Evolutionary conservation across 2,797 vertebrate genomes (phyloP).

Genomic region (Halcyon leucocephala): DNA sequence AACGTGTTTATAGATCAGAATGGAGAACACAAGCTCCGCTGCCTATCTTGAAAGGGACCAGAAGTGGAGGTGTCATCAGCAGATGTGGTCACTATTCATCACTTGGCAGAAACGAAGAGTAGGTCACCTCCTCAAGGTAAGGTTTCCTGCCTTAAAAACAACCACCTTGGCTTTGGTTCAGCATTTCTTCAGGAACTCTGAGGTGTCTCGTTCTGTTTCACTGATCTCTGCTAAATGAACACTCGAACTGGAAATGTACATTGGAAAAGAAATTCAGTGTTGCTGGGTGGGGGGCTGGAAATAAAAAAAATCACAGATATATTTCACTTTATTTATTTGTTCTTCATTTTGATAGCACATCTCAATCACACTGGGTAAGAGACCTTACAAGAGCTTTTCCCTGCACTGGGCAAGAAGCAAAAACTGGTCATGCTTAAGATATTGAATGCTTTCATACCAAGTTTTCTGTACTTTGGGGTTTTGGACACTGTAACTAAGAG

Average conservation of each 20-base stretch:
- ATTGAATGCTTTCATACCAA: conserved; percentile 4
- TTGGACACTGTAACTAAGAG: conserved; percentile 35
- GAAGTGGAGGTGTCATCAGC: background rate
- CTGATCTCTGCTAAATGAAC: background rate
- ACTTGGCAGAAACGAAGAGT: background rate
- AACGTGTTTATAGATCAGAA: background rate
- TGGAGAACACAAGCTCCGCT: background rate
- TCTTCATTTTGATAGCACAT: conserved; percentile 62
- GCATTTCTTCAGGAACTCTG: background rate
- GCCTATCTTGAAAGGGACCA: background rate
- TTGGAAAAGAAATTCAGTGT: background rate
- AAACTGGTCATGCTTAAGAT: conserved; percentile 44
- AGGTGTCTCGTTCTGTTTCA: background rate
- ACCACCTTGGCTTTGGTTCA: background rate
- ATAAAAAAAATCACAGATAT: background rate
- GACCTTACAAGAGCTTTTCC: conserved; percentile 51
- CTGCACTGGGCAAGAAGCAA: conserved; percentile 35
- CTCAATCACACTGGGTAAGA: conserved; percentile 19
- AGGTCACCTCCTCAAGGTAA: background rate
- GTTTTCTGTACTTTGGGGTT: background rate
- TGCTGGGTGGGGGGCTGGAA: too few species aligned
- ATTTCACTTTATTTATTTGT: conserved; percentile 31
- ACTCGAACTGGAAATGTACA: background rate
- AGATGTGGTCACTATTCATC: background rate
- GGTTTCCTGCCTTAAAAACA: background rate